Base-by-base conservation (phyloP, 1,140 invertebrate genomes). In the Camponotus vicinus region DNA sequence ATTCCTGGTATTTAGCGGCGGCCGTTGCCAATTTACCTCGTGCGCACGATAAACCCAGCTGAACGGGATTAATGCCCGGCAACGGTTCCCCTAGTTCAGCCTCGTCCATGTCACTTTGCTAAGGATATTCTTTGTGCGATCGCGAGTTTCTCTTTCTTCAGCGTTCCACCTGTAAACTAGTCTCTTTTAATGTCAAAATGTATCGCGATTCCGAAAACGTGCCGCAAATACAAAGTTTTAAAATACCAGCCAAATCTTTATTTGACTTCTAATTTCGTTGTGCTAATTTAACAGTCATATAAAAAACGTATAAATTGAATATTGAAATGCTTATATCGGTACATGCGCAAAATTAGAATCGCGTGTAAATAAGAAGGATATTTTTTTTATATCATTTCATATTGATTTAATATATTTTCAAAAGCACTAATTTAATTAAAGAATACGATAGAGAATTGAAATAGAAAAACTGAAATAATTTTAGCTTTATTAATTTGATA, bases 51-150 rank as follows among this genome's bases (percentile, higher is more conserved):
- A 94, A 94, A 94, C 92, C 91, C 82, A 83, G 86, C 88, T 92
- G 92, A 94, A 93, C 90, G 89, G 90, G 91, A 94, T 94, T 93
- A 94, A 94, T 94, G 90, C 88, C 63, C 61, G 59, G 45, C 86
- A 88, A 67, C 73, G 42, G 11, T n/a, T 66, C 34, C 73, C n/a
- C 52, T 52, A 21, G 9, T 83, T 69, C 71, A 13, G 18, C n/a
- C 18, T 83, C 69, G 69, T 57, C 27, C 42, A 37, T 82, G 79
- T 83, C 69, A 63, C 79, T 73, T 73, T 3, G 55, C 40, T 71
- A 73, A 80, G 34, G 52, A 80, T 69, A 71, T 34, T 83, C 69
- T 61, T 73, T 11, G n/a, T 15, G 18, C 4, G 9, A 40, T 4
- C 11, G 45, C 13, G 13, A 15, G 18, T 27, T 37, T 27, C 55